These are phyloP conservation scores for Oriolus oriolus DNA, from an alignment of 2,113 vertebrate genomes.

Conservation along the genomic window DNA sequence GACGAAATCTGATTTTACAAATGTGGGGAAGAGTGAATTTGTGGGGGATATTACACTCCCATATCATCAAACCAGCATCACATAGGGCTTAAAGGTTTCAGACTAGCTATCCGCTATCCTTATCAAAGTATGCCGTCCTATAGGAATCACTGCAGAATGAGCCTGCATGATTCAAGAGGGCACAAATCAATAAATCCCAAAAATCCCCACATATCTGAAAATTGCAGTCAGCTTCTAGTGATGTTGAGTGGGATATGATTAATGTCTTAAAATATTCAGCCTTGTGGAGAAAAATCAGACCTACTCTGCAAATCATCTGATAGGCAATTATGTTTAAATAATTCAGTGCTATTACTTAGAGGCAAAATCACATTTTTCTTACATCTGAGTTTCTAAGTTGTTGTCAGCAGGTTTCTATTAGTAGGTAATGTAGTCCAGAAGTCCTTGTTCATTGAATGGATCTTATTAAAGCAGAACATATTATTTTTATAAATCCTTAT, in stretches of 20 bases:
- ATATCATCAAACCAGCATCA: background rate
- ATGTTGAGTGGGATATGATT: constrained; percentile 5
- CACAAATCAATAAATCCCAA: background rate
- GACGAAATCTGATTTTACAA: background rate
- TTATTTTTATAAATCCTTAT: background rate
- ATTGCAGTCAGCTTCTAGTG: constrained; percentile 6
- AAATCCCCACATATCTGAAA: background rate
- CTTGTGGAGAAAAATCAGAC: constrained; percentile 26
- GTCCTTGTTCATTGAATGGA: background rate
- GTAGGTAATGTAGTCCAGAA: background rate
- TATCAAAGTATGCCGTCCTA: background rate
- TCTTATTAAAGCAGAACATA: background rate
- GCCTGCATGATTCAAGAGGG: background rate
- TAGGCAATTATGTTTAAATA: constrained; percentile 36
- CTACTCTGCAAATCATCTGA: background rate
- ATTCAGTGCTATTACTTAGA: constrained; percentile 3
- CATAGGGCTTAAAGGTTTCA: background rate
- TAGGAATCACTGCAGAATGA: background rate
- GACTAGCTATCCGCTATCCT: background rate
- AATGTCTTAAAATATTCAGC: constrained; percentile 30
- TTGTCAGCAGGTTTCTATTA: constrained; percentile 6
- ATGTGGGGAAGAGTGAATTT: background rate
- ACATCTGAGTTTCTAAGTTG: background rate
- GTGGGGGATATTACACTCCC: background rate
- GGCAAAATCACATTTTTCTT: constrained; percentile 17